Evolutionary conservation across 2,888 invertebrate species (phyloP).

Genomic region (Cataglyphis albicans): DNA sequence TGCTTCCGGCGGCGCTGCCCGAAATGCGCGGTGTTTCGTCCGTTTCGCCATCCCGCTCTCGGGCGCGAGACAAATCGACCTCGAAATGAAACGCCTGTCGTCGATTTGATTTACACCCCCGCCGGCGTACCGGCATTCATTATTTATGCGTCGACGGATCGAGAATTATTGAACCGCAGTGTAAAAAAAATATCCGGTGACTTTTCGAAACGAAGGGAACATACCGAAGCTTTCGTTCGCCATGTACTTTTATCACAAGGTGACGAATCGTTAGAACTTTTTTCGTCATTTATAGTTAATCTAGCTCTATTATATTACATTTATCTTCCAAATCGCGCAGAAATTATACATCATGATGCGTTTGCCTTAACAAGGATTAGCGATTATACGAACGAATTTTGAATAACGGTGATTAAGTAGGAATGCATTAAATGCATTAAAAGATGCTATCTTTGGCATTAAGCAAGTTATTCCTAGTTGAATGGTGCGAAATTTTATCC

Average conservation of each 20-base stretch:
- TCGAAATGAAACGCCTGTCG: slow-evolving; percentile 78
- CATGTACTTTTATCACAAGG: slow-evolving; percentile 28
- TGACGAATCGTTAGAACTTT: background rate
- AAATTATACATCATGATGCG: background rate
- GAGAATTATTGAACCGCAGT: slow-evolving; percentile 76
- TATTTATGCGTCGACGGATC: slow-evolving; percentile 77
- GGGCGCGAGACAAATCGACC: slow-evolving; percentile 76
- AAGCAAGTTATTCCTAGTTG: background rate
- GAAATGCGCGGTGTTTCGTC: slow-evolving; percentile 63
- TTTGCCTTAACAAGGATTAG: background rate
- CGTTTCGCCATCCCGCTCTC: slow-evolving; percentile 61
- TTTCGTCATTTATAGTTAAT: background rate
- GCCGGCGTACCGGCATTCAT: slow-evolving; percentile 67
- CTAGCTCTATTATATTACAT: slow-evolving; percentile 3
- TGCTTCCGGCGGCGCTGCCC: slow-evolving; percentile 68
- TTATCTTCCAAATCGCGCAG: background rate
- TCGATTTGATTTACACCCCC: slow-evolving; percentile 75
- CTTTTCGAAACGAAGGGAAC: slow-evolving; percentile 26
- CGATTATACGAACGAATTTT: background rate
- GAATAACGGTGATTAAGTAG: slow-evolving; percentile 9
- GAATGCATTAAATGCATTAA: slow-evolving; percentile 16
- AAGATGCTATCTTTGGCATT: background rate
- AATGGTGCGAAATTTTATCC: background rate
- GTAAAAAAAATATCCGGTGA: slow-evolving; percentile 61
- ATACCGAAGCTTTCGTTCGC: background rate